A percentile compares a stretch with the other conserved stretches of the same genome.
phyloP scores from a whole-genome alignment of 2,113 vertebrate genomes.

The Zosterops lateralis region DNA sequence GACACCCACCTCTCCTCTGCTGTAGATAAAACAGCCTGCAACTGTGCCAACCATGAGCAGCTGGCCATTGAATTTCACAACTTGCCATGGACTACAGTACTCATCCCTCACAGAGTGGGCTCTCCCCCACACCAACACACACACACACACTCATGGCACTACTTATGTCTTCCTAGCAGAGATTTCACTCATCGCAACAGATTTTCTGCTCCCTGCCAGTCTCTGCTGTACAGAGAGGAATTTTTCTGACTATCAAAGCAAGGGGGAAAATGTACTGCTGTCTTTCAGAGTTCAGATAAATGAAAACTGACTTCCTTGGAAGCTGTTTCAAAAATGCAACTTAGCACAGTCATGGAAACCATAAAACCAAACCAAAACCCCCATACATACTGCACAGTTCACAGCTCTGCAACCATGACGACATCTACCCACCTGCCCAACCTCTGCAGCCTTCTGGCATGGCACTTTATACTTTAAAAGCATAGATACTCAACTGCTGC shows the following conservation, averaged over 20 bases:
- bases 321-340: conserved; percentile 24
- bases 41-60: not conserved
- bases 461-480: not conserved
- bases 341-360: not conserved
- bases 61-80: not conserved
- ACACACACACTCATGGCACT: rapidly evolving
- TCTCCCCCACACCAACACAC: not conserved
- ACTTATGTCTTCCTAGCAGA: not conserved
- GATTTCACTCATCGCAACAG: not conserved
- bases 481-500: not conserved
- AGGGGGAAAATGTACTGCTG: rapidly evolving
- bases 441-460: not conserved
- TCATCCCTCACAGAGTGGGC: not conserved
- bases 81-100: rapidly evolving
- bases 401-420: not conserved
- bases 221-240: not conserved
- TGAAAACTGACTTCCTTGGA: conserved; percentile 25
- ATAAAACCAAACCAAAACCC: not conserved
- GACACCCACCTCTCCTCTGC: not conserved
- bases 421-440: not conserved
- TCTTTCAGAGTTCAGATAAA: not conserved
- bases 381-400: not conserved
- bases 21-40: not conserved
- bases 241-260: not conserved
- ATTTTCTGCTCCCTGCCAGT: not conserved